Evolutionary conservation across 2,113 vertebrate species (phyloP).

Genomic region (Protobothrops mucrosquamatus): DNA sequence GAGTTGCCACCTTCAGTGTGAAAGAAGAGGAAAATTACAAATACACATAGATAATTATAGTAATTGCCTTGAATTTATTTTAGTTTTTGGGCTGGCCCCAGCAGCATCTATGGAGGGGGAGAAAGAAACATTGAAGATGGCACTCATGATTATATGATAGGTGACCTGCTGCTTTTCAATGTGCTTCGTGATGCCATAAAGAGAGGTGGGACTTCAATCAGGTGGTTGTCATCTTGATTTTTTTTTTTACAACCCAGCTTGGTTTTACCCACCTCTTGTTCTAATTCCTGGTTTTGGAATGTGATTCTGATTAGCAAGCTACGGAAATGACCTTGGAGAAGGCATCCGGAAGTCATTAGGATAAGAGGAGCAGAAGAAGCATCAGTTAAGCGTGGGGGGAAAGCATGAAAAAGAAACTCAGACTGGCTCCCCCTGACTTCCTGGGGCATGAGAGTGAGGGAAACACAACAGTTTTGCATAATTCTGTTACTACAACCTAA

Average conservation of each 20-base stretch:
- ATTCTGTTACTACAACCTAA: not conserved
- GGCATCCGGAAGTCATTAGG: not conserved
- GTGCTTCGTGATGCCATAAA: not conserved
- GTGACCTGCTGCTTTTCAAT: not conserved
- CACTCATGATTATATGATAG: not conserved
- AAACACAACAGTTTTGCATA: not conserved
- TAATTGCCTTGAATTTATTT: not conserved
- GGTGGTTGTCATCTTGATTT: not conserved
- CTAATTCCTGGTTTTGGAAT: not conserved
- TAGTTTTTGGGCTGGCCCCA: not conserved
- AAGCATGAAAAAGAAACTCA: not conserved
- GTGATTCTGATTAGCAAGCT: not conserved
- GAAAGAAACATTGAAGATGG: not conserved
- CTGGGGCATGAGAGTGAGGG: not conserved
- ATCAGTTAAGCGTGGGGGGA: not conserved
- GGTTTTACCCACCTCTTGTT: not conserved
- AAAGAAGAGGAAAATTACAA: not conserved
- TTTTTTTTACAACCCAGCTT: not conserved
- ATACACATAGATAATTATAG: not conserved
- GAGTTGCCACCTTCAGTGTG: not conserved
- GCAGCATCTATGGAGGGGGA: not conserved
- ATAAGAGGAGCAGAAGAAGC: not conserved
- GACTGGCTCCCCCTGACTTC: not conserved
- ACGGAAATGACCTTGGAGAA: not conserved
- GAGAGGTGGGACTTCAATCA: not conserved